Base-by-base conservation (phyloP, 2,888 invertebrate species). In the Drosophila setosimentum region DNA sequence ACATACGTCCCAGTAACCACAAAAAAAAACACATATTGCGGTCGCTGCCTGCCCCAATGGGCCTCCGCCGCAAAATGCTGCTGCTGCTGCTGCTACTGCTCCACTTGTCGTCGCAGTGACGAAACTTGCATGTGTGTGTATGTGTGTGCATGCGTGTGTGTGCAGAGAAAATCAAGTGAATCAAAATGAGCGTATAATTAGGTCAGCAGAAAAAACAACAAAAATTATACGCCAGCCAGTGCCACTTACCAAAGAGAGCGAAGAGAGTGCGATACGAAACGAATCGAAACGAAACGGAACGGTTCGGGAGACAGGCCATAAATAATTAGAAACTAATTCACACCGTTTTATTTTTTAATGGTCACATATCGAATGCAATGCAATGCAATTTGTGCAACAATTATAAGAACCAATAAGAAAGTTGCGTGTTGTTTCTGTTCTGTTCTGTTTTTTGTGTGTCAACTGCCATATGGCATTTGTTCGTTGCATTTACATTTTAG, bases 141-240 rank as follows among this genome's bases (percentile, higher is more conserved):
- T 64, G 45, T 66, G 30, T 70, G 68, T 75, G 68, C 61, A 45
- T 68, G 48, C 30, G 59, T 66, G 42, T 70, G 82, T 76, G 87
- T 75, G 90, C 88, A 88, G 89, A 88, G 87, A 87, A 87, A 87
- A 87, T 90, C 90, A 87, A 87, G 87, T 87, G 87, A 87, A 87
- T 87, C 88, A 82, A 87, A 87, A 90, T 90, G 90, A 92, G 92
- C 91, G 91, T 85, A 91, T 90, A 91, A 91, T 91, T 91, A 90
- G 92, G 91, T 92, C 91, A 91, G 85, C 91, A 92, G 81, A 81
- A 88, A 84, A 85, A 80, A 64, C 59, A 76, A 87, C 76, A 86
- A 80, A 77, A 63, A 64, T 75, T 83, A 81, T 84, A 74, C 80
- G 69, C 67, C 79, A 88, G 75, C 82, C 83, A 83, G 81, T 78